phyloP scores from a whole-genome alignment of 2,888 invertebrate species.

The Megalurothrips usitatus region DNA sequence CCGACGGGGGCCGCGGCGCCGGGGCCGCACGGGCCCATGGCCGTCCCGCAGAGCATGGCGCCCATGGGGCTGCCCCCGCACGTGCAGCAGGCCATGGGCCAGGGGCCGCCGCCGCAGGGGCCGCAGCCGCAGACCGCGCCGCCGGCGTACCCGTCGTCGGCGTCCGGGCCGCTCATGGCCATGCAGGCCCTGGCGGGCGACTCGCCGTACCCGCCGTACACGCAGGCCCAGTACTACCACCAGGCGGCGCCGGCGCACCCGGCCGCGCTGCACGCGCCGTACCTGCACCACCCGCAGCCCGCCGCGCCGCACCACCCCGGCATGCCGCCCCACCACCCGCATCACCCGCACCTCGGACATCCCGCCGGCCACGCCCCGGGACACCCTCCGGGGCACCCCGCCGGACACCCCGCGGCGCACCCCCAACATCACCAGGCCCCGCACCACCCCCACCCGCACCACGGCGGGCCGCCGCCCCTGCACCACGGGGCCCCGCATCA shows the following conservation, averaged over 20 bases:
- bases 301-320: not conserved
- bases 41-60: not conserved
- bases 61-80: not conserved
- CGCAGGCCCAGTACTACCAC: constrained; percentile 2
- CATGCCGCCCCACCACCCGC: constrained; percentile 40
- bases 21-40: constrained; percentile 4
- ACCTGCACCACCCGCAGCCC: constrained; percentile 46
- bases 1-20: not conserved
- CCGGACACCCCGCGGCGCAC: constrained; percentile 46
- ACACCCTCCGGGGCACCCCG: constrained; percentile 46
- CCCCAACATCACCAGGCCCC: constrained; percentile 41
- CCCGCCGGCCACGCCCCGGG: constrained; percentile 41
- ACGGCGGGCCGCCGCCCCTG: constrained; percentile 46
- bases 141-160: not conserved
- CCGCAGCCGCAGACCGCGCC: not conserved
- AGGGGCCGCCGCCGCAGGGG: not conserved
- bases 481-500: constrained; percentile 35
- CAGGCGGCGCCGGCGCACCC: not conserved
- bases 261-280: constrained; percentile 36
- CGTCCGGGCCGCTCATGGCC: constrained; percentile 16
- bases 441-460: constrained; percentile 43
- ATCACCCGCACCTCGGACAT: constrained; percentile 41
- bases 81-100: not conserved
- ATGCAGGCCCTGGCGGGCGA: constrained; percentile 9
- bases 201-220: not conserved